Percentiles rank a stretch among this genome's conserved stretches.
Conservation (phyloP, 2,888 invertebrate species). For the Eudemis profundana region DNA sequence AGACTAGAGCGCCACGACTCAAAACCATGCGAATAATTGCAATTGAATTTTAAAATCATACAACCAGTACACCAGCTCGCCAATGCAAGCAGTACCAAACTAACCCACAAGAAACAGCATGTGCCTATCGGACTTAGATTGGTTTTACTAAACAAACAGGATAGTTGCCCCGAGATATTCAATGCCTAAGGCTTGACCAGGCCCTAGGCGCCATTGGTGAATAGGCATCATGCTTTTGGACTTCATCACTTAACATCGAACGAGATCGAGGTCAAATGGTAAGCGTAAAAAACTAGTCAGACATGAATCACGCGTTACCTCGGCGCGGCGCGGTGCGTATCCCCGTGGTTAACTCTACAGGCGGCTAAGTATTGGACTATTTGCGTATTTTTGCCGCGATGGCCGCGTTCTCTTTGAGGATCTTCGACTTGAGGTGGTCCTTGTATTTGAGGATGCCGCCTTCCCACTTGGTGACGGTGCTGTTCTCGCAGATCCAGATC, state of each 20-base stretch:
- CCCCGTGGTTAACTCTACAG: conserved; percentile 15
- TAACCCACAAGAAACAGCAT: too few species aligned
- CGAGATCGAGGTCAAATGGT: too few species aligned
- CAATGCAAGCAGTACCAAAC: too few species aligned
- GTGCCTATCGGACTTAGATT: too few species aligned
- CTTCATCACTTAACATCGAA: too few species aligned
- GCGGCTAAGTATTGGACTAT: conserved; percentile 59
- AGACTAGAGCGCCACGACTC: too few species aligned
- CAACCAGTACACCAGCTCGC: too few species aligned
- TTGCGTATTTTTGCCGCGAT: conserved; percentile 79
- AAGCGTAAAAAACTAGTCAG: too few species aligned
- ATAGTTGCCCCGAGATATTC: neutral
- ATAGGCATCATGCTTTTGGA: too few species aligned
- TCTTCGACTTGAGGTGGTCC: conserved; percentile 95
- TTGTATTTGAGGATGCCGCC: conserved; percentile 98
- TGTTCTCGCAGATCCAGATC: conserved; percentile 99
- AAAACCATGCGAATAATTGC: too few species aligned
- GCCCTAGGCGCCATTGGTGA: neutral
- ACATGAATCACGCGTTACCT: conserved; percentile 9
- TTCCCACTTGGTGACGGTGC: conserved; percentile 97
- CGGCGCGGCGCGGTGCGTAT: conserved; percentile 24
- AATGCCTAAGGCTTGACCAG: neutral
- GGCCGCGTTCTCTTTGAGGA: conserved; percentile 89
- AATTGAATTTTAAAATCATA: too few species aligned
- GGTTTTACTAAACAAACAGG: neutral